Evolutionary conservation across 2,797 vertebrate species (phyloP).

Genomic region (Zalophus californianus): DNA sequence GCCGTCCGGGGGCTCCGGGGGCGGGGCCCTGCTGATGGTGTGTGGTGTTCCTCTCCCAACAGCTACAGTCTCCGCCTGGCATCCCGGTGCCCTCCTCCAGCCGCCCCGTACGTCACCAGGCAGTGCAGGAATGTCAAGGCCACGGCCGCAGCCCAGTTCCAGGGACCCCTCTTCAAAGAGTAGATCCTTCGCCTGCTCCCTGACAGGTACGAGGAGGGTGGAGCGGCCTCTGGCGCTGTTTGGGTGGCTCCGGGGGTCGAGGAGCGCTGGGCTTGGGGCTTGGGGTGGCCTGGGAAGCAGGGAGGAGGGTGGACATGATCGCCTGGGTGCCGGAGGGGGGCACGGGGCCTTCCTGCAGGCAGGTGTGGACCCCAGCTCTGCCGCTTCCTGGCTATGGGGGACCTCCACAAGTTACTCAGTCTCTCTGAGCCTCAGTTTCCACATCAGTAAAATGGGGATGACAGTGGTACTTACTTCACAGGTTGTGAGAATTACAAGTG

Average conservation of each 20-base stretch:
- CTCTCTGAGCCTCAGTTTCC: neutral
- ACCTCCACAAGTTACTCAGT: neutral
- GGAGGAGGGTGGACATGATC: rapidly evolving
- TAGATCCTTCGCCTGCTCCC: conserved; percentile 64
- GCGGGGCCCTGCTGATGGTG: neutral
- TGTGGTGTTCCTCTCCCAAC: conserved; percentile 68
- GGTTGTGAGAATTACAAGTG: neutral
- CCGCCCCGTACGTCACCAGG: conserved; percentile 77
- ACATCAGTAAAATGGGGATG: neutral
- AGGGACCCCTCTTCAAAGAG: conserved; percentile 83
- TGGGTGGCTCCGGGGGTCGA: rapidly evolving
- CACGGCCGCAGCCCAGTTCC: conserved; percentile 64
- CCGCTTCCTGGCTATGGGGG: neutral
- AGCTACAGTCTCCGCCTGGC: conserved; percentile 87
- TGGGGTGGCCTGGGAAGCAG: neutral
- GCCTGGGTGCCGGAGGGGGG: too few relatives aligned
- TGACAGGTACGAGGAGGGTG: conserved; percentile 80
- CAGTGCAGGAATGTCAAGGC: conserved; percentile 83
- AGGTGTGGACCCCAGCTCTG: neutral
- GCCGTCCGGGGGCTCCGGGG: neutral
- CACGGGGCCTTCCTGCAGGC: rapidly evolving
- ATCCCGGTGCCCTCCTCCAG: conserved; percentile 83
- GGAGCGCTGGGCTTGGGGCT: neutral
- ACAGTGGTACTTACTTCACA: neutral
- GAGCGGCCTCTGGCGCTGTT: rapidly evolving